Evolutionary conservation across 2,797 vertebrate species (phyloP), one percentile per base, ranked within the genome.

Genomic region (Rousettus madagascariensis): DNA sequence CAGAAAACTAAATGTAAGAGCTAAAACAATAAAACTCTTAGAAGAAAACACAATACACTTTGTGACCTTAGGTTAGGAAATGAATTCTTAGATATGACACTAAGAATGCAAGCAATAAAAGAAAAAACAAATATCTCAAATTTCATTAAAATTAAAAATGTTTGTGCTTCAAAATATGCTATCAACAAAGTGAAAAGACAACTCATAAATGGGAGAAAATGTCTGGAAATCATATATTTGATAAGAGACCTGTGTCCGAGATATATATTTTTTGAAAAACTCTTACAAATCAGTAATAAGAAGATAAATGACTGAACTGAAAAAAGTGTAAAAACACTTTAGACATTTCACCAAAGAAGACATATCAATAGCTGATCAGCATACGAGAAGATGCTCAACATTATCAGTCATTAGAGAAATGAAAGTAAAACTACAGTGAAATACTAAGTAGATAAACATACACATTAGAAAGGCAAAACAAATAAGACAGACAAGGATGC

Each of bases 401-500:
- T 72, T 83, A 83, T 90, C 61, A 92, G 20, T 20, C 43, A 79
- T 13, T 38, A 57, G 12, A n/a, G 8, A 90, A 83, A 86, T n/a
- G 2, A 24, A 94, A 43, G n/a, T 78, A 74, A 79, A 83, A 90
- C 41, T 55, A 72, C 28, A 90, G 83, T 88, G 78, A 96, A 84
- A 79, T 91, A 84, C 30, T 26, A 16, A 65, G 16, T 33, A 65
- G 63, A 33, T 83, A 57, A 78, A 57, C 8, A 22, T 3, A 43
- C 28, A 16, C 28, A 51, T 38, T 53, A 84, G 38, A 91, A 79
- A 19, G 13, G 22, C 82, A 79, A n/a, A 78, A 68, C 61, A 78
- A 95, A 88, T 85, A 94, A 36, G 63, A 94, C 20, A 92, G 38
- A 16, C 24, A 88, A 88, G 66, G 33, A 80, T 69, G 41, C 59